Percentiles rank a stretch among this genome's conserved stretches.
Evolutionary conservation across 2,797 vertebrate species (phyloP).

Genomic region (Salmo trutta): DNA sequence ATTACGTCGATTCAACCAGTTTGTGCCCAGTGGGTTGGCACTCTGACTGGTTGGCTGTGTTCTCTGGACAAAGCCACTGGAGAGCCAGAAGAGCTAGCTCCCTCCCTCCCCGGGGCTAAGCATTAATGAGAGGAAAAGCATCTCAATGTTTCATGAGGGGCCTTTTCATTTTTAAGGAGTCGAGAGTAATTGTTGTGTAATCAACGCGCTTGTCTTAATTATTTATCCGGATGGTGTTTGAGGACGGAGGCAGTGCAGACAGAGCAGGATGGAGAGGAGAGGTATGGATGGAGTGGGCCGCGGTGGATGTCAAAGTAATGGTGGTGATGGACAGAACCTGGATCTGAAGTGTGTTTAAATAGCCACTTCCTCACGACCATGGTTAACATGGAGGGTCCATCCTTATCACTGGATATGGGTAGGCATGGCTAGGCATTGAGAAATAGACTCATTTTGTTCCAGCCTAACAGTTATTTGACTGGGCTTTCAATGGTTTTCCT

Average conservation of each 20-base stretch:
- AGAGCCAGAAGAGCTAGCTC: conserved; percentile 15
- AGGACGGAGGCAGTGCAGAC: background rate
- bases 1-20: background rate
- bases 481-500: conserved; percentile 41
- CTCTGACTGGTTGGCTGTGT: conserved; percentile 5
- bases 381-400: background rate
- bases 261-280: conserved; percentile 1
- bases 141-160: conserved; percentile 45
- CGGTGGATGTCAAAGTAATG: no score
- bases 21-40: conserved; percentile 8
- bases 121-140: conserved; percentile 41
- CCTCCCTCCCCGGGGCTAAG: conserved; percentile 25
- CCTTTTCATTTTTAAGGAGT: conserved; percentile 44
- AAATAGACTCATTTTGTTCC: background rate
- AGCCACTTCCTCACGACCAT: no score
- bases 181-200: conserved; percentile 51
- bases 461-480: background rate
- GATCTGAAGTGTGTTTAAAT: no score
- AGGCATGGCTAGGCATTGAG: background rate
- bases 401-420: background rate
- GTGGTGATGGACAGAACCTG: no score
- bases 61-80: conserved; percentile 27
- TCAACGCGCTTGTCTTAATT: conserved; percentile 40
- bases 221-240: conserved; percentile 32
- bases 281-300: conserved; percentile 13